These are phyloP conservation scores for Idaea biselata DNA, from an alignment of 2,888 invertebrate species.

Conservation along the genomic window DNA sequence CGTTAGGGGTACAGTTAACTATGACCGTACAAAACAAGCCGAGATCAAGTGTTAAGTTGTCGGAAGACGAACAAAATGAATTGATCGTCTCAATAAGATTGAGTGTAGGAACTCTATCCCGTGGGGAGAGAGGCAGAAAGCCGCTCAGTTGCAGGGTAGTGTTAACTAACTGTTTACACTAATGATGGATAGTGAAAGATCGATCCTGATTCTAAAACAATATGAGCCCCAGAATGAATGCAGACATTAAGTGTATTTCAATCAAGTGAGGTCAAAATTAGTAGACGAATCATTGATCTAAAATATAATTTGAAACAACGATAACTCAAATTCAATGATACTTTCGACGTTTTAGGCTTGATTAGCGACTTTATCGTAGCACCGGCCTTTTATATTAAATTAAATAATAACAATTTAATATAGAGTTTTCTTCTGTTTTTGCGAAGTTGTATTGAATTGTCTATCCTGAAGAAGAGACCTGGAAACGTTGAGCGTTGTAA, in stretches of 20 bases:
- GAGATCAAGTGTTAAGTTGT: constrained; percentile 36
- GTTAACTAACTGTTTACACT: constrained; percentile 59
- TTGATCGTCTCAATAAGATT: constrained; percentile 58
- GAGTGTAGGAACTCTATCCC: constrained; percentile 64
- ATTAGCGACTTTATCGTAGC: no score
- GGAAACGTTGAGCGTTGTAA: no score
- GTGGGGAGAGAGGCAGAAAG: constrained; percentile 47
- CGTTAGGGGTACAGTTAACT: not conserved
- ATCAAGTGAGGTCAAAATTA: not conserved
- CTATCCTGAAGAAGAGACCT: no score
- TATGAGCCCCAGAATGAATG: constrained; percentile 19
- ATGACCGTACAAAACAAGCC: not conserved
- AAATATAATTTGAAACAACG: not conserved
- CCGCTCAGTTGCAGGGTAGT: constrained; percentile 42
- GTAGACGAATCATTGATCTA: not conserved
- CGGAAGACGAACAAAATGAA: constrained; percentile 64
- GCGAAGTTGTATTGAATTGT: no score
- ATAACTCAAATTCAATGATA: no score
- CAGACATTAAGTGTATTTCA: not conserved
- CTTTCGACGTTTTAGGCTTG: no score
- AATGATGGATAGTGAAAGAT: constrained; percentile 63
- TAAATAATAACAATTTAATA: no score
- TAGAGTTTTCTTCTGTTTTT: no score
- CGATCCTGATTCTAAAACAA: constrained; percentile 37
- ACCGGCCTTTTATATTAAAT: no score